Evolutionary conservation across 2,797 vertebrate genomes (phyloP).

Genomic region (Rhinella marina): DNA sequence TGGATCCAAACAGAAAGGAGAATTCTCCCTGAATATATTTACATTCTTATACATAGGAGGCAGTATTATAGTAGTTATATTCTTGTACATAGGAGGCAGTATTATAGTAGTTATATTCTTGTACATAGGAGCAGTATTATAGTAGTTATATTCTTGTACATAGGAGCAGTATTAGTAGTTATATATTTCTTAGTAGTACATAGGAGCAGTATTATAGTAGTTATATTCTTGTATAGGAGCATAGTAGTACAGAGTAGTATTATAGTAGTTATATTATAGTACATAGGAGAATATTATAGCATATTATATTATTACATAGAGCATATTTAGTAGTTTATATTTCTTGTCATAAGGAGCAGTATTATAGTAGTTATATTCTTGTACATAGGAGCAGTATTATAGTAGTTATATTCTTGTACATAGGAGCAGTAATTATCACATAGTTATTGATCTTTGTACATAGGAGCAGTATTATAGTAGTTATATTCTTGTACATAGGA

Average conservation of each 20-base stretch:
- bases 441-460: constrained; percentile 4
- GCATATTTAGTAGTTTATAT: constrained; percentile 16
- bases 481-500: constrained; percentile 1
- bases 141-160: constrained; percentile 4
- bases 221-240: background rate
- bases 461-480: constrained; percentile 4
- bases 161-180: background rate
- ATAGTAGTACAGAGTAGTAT: background rate
- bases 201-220: background rate
- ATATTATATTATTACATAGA: background rate
- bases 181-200: constrained; percentile 2
- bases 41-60: background rate
- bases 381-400: constrained; percentile 3
- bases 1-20: background rate
- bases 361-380: constrained; percentile 11
- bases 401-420: constrained; percentile 4
- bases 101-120: constrained; percentile 5
- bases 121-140: constrained; percentile 1
- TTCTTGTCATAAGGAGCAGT: background rate
- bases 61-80: constrained; percentile 5
- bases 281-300: background rate
- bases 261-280: constrained; percentile 10
- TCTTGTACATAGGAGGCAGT: background rate
- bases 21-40: background rate
- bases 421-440: background rate